These are phyloP conservation scores for Cliona cf. orientalis DNA, from an alignment of 37 sponge, comb jelly and placozoan species.

Conservation along the genomic window DNA sequence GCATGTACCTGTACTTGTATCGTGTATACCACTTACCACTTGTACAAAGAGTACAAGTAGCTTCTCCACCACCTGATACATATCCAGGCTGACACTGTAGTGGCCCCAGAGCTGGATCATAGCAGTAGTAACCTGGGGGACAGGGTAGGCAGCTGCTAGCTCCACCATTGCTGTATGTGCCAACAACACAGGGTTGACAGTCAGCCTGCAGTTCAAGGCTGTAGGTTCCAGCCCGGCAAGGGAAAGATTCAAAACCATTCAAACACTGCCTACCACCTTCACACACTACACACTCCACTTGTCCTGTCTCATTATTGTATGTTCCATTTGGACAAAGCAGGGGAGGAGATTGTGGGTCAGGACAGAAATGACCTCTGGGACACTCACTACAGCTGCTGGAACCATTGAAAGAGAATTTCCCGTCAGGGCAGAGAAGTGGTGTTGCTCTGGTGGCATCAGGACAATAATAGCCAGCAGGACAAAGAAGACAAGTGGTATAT, in stretches of 20 bases:
- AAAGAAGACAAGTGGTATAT: neutral
- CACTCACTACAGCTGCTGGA: neutral
- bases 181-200: neutral
- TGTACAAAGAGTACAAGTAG: neutral
- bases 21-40: constrained; percentile 2
- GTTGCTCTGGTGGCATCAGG: neutral
- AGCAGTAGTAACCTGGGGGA: neutral
- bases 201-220: neutral
- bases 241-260: neutral
- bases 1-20: neutral
- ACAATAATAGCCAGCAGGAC: neutral
- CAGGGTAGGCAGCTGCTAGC: neutral
- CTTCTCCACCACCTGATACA: neutral
- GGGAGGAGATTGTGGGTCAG: neutral
- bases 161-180: neutral
- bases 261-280: neutral
- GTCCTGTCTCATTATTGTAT: neutral
- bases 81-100: neutral
- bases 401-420: neutral
- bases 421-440: neutral
- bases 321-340: neutral
- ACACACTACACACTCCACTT: neutral
- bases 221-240: neutral
- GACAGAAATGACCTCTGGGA: neutral
- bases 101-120: neutral